Base-by-base conservation (phyloP, 1,140 invertebrate genomes). In the Homalodisca vitripennis region DNA sequence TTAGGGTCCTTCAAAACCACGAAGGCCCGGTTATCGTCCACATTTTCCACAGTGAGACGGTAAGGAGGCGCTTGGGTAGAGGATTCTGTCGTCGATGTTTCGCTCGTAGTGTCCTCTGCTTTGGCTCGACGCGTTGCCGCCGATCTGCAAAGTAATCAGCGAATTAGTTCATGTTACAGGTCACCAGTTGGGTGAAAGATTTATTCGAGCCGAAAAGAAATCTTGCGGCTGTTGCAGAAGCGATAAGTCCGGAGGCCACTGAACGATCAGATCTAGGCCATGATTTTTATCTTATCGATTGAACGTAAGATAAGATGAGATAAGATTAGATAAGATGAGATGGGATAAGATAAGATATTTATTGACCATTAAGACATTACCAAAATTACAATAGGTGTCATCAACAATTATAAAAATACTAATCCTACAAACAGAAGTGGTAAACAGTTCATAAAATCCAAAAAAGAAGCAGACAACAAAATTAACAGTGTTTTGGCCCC, bases 1-100 rank as follows among this genome's bases (percentile, higher is more conserved):
- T 70, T 70, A 66, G 69, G 41, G 27, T 74, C 73, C 46, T 53
- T 51, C 22, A 74, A 34, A 14, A 74, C 73, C 30, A 74, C 71
- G 51, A 74, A 74, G 1, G 73, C 34, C 31, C 66, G 68, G 31
- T 69, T 64, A 62, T 73, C 72, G 20, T 70, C 72, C 17, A 65
- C 53, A 62, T 71, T 69, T 46, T 73, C 64, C 17, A 71, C 71
- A 14, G 57, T 63, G 1, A 72, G 30, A 1, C 68, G 65, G 47
- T 48, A 67, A 29, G 29, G 29, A 22, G 46, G 67, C 6, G 31
- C 66, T 26, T 26, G 41, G 10, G 47, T 62, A 6, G 22, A 67
- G 6, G 66, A 66, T 24, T 32, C 31, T 26, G 51, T 30, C 32
- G 66, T 60, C 13, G 62, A 30, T 48, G 57, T 29, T 2, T 55